Evolutionary conservation across 2,797 vertebrate genomes (phyloP).

Genomic region (Micropoecilia bifurca): DNA sequence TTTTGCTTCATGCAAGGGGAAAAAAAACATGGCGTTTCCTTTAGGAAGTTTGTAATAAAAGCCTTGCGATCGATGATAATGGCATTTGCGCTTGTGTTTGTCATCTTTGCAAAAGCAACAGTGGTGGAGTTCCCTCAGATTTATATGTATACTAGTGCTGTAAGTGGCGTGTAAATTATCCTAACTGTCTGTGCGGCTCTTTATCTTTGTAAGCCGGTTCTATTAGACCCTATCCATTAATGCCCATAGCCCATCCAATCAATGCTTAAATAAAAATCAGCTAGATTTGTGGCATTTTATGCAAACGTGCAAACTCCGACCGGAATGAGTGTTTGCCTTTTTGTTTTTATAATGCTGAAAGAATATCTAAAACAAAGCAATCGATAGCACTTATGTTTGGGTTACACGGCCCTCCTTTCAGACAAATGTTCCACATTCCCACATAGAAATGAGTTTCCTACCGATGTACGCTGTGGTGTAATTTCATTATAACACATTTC

Average conservation of each 20-base stretch:
- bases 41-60: slow-evolving; percentile 88
- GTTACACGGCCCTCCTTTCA: slow-evolving; percentile 68
- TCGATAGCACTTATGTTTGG: slow-evolving; percentile 80
- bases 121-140: slow-evolving; percentile 84
- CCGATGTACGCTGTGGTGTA: slow-evolving; percentile 67
- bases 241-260: slow-evolving; percentile 78
- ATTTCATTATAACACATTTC: slow-evolving; percentile 71
- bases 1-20: slow-evolving; percentile 53
- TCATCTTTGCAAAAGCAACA: slow-evolving; percentile 87
- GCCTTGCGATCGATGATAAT: slow-evolving; percentile 87
- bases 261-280: slow-evolving; percentile 83
- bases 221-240: slow-evolving; percentile 86
- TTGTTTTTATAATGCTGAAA: slow-evolving; percentile 75
- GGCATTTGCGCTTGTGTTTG: slow-evolving; percentile 86
- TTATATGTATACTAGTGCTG: slow-evolving; percentile 88
- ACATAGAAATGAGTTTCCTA: slow-evolving; percentile 72
- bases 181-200: slow-evolving; percentile 84
- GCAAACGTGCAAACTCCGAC: slow-evolving; percentile 70
- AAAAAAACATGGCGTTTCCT: slow-evolving; percentile 68
- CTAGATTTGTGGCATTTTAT: slow-evolving; percentile 78
- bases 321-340: slow-evolving; percentile 68
- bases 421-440: slow-evolving; percentile 67
- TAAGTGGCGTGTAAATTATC: slow-evolving; percentile 90
- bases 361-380: slow-evolving; percentile 77
- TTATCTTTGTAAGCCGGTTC: slow-evolving; percentile 85